Conservation (phyloP, 2,888 invertebrate genomes). For the Phyllotreta cruciferae region DNA sequence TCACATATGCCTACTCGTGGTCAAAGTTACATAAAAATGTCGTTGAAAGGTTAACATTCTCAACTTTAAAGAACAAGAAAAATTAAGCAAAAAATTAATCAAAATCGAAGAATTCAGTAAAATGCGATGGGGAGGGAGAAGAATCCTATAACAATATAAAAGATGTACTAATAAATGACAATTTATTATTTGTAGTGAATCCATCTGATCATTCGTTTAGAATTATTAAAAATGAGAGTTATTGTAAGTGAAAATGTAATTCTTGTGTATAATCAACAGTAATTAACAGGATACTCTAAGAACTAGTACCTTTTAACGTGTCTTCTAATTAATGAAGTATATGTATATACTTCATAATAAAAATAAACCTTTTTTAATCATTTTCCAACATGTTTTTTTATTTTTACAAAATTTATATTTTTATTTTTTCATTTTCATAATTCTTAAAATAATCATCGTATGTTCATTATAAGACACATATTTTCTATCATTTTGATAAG, state of each 20-base stretch:
- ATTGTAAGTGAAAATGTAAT: slow-evolving; percentile 20
- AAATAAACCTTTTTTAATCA: neutral
- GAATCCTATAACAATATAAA: slow-evolving; percentile 17
- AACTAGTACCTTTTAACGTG: neutral
- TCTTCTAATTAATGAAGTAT: neutral
- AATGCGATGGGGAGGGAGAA: slow-evolving; percentile 6
- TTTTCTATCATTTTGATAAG: no score
- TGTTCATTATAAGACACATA: no score
- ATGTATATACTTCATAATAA: no score
- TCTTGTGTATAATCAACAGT: no score
- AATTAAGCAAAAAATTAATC: slow-evolving; percentile 22
- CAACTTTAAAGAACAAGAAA: slow-evolving; percentile 16
- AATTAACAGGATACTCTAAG: neutral
- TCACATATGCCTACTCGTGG: no score
- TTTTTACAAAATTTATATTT: no score
- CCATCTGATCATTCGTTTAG: neutral
- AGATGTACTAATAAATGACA: slow-evolving; percentile 16
- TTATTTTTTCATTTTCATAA: no score
- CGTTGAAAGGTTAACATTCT: no score
- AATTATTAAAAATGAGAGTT: slow-evolving; percentile 21
- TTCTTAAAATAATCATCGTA: no score
- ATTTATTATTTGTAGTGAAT: slow-evolving; percentile 1
- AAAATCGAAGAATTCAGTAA: slow-evolving; percentile 5
- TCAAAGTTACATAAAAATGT: no score
- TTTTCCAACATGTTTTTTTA: no score